These are phyloP conservation scores for Macrobrachium rosenbergii DNA, from an alignment of 1,140 invertebrate species.

Conservation along the genomic window DNA sequence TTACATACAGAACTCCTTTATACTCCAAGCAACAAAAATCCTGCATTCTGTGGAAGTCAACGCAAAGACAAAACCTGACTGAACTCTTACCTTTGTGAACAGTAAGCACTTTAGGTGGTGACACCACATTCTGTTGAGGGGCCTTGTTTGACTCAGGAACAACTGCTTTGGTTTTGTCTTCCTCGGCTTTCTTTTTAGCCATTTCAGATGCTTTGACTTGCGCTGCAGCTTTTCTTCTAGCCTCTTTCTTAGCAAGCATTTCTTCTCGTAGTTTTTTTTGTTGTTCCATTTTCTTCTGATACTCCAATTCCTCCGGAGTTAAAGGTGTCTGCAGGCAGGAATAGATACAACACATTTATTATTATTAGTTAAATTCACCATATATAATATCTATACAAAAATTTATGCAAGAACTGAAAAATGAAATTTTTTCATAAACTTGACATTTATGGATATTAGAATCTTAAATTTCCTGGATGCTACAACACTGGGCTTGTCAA, in stretches of 20 bases:
- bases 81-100: no score
- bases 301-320: slow-evolving; percentile 37
- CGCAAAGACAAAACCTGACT: background rate
- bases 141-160: slow-evolving; percentile 1
- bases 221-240: slow-evolving; percentile 46
- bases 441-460: no score
- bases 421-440: no score
- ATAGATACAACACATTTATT: no score
- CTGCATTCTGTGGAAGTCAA: background rate
- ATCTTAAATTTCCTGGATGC: no score
- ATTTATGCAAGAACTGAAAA: no score
- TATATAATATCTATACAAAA: no score
- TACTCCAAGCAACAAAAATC: background rate
- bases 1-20: no score
- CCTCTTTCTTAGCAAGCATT: slow-evolving; percentile 50
- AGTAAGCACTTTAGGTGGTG: no score
- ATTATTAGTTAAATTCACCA: no score
- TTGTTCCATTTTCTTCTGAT: slow-evolving; percentile 36
- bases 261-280: slow-evolving; percentile 41
- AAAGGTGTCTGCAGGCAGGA: no score
- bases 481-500: no score
- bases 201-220: slow-evolving; percentile 42
- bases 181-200: slow-evolving; percentile 31
- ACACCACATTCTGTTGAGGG: background rate
- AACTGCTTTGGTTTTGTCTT: slow-evolving; percentile 37